Conservation (phyloP, 2,113 vertebrate genomes). For the Rhinopomastus cyanomelas region DNA sequence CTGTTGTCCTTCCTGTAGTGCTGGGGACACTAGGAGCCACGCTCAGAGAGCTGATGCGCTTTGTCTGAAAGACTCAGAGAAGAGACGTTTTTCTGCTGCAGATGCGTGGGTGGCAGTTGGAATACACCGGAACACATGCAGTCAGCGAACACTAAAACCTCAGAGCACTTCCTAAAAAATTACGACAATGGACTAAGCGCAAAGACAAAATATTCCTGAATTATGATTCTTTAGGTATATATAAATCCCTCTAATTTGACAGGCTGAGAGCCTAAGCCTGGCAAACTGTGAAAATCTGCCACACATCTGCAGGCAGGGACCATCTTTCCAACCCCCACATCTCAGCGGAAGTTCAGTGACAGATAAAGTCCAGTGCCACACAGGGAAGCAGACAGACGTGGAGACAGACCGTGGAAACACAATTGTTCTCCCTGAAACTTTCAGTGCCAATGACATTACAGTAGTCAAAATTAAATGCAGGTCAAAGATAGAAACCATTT, state of each 20-base stretch:
- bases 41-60: neutral
- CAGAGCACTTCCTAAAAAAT: neutral
- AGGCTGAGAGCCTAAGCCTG: neutral
- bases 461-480: constrained; percentile 27
- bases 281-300: neutral
- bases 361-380: neutral
- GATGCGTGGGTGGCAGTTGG: neutral
- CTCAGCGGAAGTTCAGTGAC: neutral
- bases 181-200: neutral
- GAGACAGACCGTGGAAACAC: neutral
- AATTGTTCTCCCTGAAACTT: neutral
- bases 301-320: neutral
- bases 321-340: neutral
- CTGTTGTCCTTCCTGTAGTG: neutral
- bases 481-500: constrained; percentile 7
- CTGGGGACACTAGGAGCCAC: neutral
- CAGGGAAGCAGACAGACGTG: neutral
- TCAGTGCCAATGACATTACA: neutral
- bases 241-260: neutral
- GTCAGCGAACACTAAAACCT: neutral
- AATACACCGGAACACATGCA: neutral
- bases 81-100: neutral
- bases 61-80: neutral
- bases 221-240: neutral
- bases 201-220: neutral